Evolutionary conservation across 2,797 vertebrate species (phyloP).

Genomic region (Danio albolineatus): DNA sequence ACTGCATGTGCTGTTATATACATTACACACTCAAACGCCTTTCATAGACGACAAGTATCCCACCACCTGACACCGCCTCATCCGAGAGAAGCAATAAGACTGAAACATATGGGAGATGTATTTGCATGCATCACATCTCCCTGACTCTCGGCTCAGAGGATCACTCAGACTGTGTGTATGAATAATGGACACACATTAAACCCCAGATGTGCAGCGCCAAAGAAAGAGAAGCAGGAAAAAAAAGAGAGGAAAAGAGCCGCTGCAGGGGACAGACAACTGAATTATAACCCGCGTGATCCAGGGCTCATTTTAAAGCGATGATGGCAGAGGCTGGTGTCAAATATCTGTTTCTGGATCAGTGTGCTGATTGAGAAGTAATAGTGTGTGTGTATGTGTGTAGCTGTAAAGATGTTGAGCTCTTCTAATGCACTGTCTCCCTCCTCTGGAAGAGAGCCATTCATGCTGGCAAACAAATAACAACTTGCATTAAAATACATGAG

Average conservation of each 20-base stretch:
- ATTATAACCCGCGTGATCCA: constrained; percentile 18
- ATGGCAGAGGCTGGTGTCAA: constrained; percentile 7
- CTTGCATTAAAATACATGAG: constrained; percentile 5
- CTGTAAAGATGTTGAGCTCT: neutral
- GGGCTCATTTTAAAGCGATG: constrained; percentile 25
- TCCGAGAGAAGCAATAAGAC: constrained; percentile 16
- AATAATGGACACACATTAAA: constrained; percentile 56
- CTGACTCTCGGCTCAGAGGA: constrained; percentile 36
- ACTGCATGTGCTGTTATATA: neutral
- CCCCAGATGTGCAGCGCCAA: constrained; percentile 40
- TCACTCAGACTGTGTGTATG: constrained; percentile 51
- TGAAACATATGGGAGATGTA: constrained; percentile 46
- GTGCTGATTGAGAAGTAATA: constrained; percentile 15
- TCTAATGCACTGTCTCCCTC: constrained; percentile 54
- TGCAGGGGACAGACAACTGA: constrained; percentile 40
- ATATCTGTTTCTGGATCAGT: constrained; percentile 25
- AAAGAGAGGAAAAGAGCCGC: constrained; percentile 22
- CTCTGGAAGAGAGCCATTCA: constrained; percentile 35
- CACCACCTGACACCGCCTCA: constrained; percentile 42
- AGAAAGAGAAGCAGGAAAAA: constrained; percentile 35
- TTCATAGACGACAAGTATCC: neutral
- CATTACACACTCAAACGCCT: neutral
- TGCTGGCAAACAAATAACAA: constrained; percentile 4
- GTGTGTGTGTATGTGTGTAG: neutral
- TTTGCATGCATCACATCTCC: constrained; percentile 49